Conservation (phyloP, 2,113 vertebrate species). For the Sula dactylatra region DNA sequence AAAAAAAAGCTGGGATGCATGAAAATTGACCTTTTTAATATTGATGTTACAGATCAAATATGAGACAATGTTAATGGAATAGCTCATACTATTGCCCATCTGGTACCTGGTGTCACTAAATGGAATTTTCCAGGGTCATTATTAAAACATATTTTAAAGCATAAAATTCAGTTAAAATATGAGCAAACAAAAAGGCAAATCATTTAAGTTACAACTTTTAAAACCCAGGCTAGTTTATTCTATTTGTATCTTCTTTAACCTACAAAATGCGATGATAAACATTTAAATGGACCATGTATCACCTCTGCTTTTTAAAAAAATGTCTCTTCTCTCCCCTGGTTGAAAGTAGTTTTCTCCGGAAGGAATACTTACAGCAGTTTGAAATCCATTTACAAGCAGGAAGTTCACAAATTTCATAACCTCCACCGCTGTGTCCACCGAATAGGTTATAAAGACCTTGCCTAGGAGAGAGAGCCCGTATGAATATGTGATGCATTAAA, state of each 20-base stretch:
- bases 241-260: neutral
- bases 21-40: neutral
- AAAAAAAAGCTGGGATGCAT: neutral
- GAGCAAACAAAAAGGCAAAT: neutral
- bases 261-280: neutral
- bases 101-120: neutral
- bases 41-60: neutral
- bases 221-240: neutral
- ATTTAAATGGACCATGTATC: neutral
- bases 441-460: slow-evolving; percentile 84
- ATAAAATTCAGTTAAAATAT: neutral
- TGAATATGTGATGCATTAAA: neutral
- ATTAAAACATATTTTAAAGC: neutral
- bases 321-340: neutral
- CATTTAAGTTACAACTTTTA: neutral
- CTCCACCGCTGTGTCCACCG: slow-evolving; percentile 75
- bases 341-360: neutral
- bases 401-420: slow-evolving; percentile 82
- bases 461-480: slow-evolving; percentile 66
- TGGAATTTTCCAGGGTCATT: neutral
- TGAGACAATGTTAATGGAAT: neutral
- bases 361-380: slow-evolving; percentile 78
- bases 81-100: neutral
- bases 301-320: neutral
- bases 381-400: slow-evolving; percentile 79